Evolutionary conservation across 2,888 invertebrate genomes (phyloP).

Genomic region (Frankliniella fusca): DNA sequence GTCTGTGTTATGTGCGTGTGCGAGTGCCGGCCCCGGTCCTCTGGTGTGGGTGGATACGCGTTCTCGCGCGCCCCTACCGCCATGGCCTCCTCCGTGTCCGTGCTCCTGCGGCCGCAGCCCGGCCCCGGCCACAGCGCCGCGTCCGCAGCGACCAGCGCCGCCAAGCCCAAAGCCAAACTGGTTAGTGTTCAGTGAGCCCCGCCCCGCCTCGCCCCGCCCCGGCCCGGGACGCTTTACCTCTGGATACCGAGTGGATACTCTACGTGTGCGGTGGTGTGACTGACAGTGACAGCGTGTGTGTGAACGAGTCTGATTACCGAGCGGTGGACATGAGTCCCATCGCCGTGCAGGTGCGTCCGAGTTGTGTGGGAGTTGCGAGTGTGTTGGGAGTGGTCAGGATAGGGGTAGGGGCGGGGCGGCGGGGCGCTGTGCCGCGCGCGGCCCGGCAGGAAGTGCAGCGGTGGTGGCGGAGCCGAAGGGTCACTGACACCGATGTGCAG

Average conservation of each 20-base stretch:
- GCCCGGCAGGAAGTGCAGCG: background rate
- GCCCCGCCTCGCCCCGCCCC: background rate
- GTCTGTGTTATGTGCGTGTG: slow-evolving; percentile 3
- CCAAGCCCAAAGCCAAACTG: background rate
- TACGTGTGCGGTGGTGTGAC: background rate
- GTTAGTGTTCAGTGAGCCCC: background rate
- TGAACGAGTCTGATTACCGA: background rate
- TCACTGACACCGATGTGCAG: too few species aligned
- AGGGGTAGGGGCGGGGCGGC: too few species aligned
- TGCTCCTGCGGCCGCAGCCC: slow-evolving; percentile 4
- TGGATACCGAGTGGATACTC: too few species aligned
- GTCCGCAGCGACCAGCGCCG: background rate
- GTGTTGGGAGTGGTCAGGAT: background rate
- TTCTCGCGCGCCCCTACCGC: background rate
- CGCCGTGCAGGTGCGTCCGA: background rate
- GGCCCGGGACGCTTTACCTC: background rate
- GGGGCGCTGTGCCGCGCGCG: background rate
- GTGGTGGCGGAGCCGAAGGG: too few species aligned
- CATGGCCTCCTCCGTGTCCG: slow-evolving; percentile 20
- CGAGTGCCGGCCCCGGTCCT: background rate
- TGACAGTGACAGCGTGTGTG: background rate
- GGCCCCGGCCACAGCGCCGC: background rate
- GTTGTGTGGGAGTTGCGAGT: background rate
- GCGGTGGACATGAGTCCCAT: background rate
- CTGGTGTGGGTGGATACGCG: background rate